Evolutionary conservation across 2,797 vertebrate genomes (phyloP).

Genomic region (Brotula barbata): DNA sequence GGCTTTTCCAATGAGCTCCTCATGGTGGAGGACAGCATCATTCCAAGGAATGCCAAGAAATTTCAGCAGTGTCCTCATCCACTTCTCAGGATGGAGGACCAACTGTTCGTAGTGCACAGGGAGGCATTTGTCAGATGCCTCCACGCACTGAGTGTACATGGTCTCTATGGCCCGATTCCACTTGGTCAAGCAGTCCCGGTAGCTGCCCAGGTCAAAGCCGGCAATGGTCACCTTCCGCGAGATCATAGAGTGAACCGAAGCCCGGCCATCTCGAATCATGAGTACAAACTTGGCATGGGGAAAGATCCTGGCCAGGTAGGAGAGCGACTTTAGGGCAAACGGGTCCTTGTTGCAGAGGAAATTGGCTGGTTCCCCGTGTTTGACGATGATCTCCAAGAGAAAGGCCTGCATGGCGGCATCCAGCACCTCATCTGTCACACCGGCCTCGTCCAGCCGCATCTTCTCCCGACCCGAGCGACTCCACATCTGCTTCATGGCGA

Average conservation of each 20-base stretch:
- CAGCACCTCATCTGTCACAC: slow-evolving; percentile 94
- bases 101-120: slow-evolving; percentile 93
- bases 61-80: slow-evolving; percentile 93
- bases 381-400: slow-evolving; percentile 94
- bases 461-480: slow-evolving; percentile 95
- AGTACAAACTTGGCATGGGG: slow-evolving; percentile 96
- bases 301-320: slow-evolving; percentile 96
- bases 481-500: slow-evolving; percentile 99
- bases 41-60: slow-evolving; percentile 94
- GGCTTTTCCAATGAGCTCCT: slow-evolving; percentile 97
- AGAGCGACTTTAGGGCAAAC: slow-evolving; percentile 94
- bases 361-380: slow-evolving; percentile 93
- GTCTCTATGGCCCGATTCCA: slow-evolving; percentile 99
- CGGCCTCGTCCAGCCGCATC: slow-evolving; percentile 93
- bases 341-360: slow-evolving; percentile 98
- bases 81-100: slow-evolving; percentile 93
- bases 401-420: slow-evolving; percentile 98
- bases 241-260: slow-evolving; percentile 98
- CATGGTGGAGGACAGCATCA: slow-evolving; percentile 92
- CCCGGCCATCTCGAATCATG: slow-evolving; percentile 95
- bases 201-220: slow-evolving; percentile 96
- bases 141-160: slow-evolving; percentile 97
- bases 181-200: slow-evolving; percentile 96
- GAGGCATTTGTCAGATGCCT: slow-evolving; percentile 89
- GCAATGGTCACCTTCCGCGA: slow-evolving; percentile 97